Percentiles rank a stretch among this genome's conserved stretches.
Conservation (phyloP, 2,888 invertebrate genomes). For the Drosophila rubida region DNA sequence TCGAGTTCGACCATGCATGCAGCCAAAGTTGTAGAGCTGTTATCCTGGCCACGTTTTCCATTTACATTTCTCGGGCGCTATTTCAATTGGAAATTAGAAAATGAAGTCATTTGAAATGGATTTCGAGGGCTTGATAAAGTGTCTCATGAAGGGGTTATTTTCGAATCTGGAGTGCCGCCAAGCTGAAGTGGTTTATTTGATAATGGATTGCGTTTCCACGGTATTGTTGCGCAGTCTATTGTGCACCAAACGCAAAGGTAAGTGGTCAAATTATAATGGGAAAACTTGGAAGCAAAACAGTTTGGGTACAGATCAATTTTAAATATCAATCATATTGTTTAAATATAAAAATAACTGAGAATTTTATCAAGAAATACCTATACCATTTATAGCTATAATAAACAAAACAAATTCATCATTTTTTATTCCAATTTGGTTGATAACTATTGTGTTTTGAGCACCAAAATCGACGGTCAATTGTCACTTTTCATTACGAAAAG, state of each 20-base stretch:
- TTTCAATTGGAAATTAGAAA: slow-evolving; percentile 70
- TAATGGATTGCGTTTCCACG: slow-evolving; percentile 27
- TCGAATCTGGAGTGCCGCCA: slow-evolving; percentile 6
- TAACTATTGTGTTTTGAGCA: no score
- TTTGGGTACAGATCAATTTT: no score
- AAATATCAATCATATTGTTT: no score
- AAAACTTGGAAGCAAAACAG: no score
- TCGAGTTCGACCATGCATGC: slow-evolving; percentile 37
- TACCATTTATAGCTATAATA: no score
- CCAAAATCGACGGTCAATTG: no score
- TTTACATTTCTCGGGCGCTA: slow-evolving; percentile 61
- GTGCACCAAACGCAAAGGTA: background rate
- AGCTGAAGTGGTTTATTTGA: slow-evolving; percentile 37
- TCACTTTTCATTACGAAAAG: no score
- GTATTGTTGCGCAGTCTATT: background rate
- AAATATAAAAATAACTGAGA: no score
- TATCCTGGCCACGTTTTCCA: slow-evolving; percentile 63
- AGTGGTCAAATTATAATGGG: no score
- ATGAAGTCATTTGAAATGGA: slow-evolving; percentile 69
- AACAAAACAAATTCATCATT: no score
- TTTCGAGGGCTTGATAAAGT: slow-evolving; percentile 48
- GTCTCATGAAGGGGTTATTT: slow-evolving; percentile 30
- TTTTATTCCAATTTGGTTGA: no score
- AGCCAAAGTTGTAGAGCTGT: slow-evolving; percentile 13
- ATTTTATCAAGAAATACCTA: no score